Percentiles rank a stretch among this genome's conserved stretches.
Conservation (phyloP, 2,113 vertebrate species). For the Cinclus mexicanus region DNA sequence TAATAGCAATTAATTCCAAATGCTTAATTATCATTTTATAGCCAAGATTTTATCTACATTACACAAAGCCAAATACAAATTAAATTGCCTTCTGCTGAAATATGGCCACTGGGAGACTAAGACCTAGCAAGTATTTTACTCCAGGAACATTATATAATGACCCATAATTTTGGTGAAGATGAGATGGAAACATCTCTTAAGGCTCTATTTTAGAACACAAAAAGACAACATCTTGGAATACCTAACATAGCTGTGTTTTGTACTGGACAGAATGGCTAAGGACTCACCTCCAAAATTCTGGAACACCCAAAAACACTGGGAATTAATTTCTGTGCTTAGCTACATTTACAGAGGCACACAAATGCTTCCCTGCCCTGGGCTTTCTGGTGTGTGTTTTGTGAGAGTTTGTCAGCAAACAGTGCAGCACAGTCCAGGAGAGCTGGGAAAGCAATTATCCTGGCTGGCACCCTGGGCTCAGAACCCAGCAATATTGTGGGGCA, state of each 20-base stretch:
- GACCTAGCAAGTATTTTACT: background rate
- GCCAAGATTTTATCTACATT: background rate
- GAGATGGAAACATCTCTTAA: background rate
- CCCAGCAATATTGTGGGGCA: background rate
- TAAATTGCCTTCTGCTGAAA: background rate
- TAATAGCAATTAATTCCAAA: slow-evolving; percentile 34
- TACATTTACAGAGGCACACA: background rate
- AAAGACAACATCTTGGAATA: background rate
- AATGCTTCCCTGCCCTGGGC: background rate
- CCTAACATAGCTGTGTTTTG: background rate
- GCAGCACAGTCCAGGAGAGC: background rate
- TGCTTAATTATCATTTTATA: background rate
- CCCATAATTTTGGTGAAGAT: background rate
- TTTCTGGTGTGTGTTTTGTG: background rate
- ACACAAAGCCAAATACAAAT: background rate
- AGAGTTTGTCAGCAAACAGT: slow-evolving; percentile 36
- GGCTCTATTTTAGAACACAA: background rate
- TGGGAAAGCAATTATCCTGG: background rate
- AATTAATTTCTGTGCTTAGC: background rate
- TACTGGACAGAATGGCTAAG: background rate
- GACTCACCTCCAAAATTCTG: background rate
- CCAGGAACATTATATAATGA: background rate
- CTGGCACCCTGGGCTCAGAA: background rate
- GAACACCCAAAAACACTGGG: background rate
- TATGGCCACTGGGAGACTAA: background rate